These are phyloP conservation scores for Cryptoprocta ferox DNA, from an alignment of 2,797 vertebrate genomes.

Conservation along the genomic window DNA sequence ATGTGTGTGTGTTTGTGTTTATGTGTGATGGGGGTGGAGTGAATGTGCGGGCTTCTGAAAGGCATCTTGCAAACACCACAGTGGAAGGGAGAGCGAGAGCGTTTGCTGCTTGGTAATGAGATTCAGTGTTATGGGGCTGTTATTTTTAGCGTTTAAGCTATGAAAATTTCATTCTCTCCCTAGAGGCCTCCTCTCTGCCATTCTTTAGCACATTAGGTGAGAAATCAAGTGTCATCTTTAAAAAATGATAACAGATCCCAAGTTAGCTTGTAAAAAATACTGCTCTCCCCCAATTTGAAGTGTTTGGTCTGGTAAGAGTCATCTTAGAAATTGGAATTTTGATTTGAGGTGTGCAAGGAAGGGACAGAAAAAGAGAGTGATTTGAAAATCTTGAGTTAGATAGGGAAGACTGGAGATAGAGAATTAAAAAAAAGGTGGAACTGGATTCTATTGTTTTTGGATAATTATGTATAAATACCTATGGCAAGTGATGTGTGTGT, in stretches of 20 bases:
- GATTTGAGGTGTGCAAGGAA: slow-evolving; percentile 26
- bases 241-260: slow-evolving; percentile 72
- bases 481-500: neutral
- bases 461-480: slow-evolving; percentile 7
- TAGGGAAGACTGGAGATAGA: neutral
- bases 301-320: slow-evolving; percentile 44
- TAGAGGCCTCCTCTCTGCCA: slow-evolving; percentile 68
- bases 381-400: slow-evolving; percentile 40
- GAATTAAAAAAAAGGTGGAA: neutral
- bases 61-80: slow-evolving; percentile 54
- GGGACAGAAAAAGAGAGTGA: neutral
- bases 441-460: neutral
- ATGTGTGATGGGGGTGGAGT: neutral
- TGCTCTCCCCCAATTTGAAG: neutral
- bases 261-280: slow-evolving; percentile 59
- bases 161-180: slow-evolving; percentile 59
- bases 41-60: slow-evolving; percentile 50
- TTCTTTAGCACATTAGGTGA: slow-evolving; percentile 68
- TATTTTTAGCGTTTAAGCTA: slow-evolving; percentile 71
- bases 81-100: neutral
- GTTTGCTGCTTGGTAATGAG: slow-evolving; percentile 66
- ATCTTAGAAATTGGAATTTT: slow-evolving; percentile 66
- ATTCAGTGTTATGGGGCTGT: slow-evolving; percentile 75
- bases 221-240: slow-evolving; percentile 70
- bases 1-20: neutral